Evolutionary conservation across 2,113 vertebrate species (phyloP).

Genomic region (Syngnathus floridae): DNA sequence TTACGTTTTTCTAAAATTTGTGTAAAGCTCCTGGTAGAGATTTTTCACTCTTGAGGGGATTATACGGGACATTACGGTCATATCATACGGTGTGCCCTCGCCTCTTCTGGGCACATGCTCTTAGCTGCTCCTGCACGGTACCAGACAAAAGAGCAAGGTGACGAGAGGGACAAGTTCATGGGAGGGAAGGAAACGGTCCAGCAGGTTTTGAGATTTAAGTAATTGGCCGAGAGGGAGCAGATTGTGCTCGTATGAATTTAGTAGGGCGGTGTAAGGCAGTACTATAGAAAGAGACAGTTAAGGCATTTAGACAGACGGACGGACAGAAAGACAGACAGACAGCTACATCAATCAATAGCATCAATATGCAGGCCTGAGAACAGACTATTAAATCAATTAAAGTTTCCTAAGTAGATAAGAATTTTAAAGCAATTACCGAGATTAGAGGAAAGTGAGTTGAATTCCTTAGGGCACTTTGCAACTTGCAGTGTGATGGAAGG

Average conservation of each 20-base stretch:
- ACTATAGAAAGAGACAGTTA: not conserved
- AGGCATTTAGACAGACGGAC: not conserved
- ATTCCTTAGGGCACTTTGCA: conserved; percentile 13
- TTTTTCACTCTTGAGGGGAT: conserved; percentile 53
- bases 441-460: conserved; percentile 18
- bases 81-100: conserved; percentile 52
- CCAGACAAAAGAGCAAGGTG: conserved; percentile 25
- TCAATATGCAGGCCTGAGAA: conserved; percentile 1
- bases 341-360: conserved; percentile 13
- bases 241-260: not conserved
- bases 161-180: conserved; percentile 10
- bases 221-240: not conserved
- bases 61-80: conserved; percentile 56
- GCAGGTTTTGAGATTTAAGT: not conserved
- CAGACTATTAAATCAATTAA: not conserved
- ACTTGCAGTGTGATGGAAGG: conserved; percentile 3
- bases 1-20: conserved; percentile 32
- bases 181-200: conserved; percentile 24
- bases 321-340: not conserved
- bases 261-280: not conserved
- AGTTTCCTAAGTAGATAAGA: not conserved
- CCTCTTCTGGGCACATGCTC: conserved; percentile 55
- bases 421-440: conserved; percentile 21
- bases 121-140: conserved; percentile 21
- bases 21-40: conserved; percentile 44